Evolutionary conservation across 2,113 vertebrate species (phyloP).

Genomic region (Zosterops japonicus): DNA sequence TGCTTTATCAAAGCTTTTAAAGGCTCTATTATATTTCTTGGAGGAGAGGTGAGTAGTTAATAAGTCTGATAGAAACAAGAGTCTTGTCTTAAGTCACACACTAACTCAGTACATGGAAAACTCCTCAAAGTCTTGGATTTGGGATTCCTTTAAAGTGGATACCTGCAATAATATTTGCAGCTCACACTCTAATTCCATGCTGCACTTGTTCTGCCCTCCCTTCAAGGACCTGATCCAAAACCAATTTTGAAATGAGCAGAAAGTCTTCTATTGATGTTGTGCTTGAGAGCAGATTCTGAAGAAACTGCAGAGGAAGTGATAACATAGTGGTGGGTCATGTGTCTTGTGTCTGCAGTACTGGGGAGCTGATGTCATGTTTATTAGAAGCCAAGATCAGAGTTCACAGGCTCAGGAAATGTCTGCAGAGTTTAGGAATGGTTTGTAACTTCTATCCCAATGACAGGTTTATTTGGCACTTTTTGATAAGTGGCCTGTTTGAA

Average conservation of each 20-base stretch:
- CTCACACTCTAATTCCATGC: neutral
- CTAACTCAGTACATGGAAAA: constrained; percentile 20
- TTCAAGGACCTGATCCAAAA: constrained; percentile 33
- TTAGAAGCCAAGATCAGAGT: constrained; percentile 69
- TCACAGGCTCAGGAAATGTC: constrained; percentile 70
- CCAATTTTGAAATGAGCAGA: constrained; percentile 6
- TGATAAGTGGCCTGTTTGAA: constrained; percentile 78
- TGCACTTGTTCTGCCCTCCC: constrained; percentile 4
- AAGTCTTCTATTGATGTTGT: constrained; percentile 38
- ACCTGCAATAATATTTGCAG: constrained; percentile 10
- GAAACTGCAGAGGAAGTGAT: constrained; percentile 58
- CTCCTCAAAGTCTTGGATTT: neutral
- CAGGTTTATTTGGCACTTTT: constrained; percentile 76
- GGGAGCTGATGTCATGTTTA: constrained; percentile 69
- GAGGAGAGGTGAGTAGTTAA: neutral
- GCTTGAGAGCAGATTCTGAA: constrained; percentile 21
- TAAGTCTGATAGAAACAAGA: neutral
- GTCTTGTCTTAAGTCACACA: neutral
- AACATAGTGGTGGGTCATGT: constrained; percentile 51
- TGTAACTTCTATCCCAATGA: constrained; percentile 68
- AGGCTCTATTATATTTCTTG: neutral
- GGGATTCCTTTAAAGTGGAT: constrained; percentile 10
- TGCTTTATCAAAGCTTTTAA: neutral
- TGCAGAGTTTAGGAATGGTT: constrained; percentile 69
- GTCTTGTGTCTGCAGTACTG: constrained; percentile 57